Conservation (phyloP, 1,140 invertebrate species). For the Paralvinella palmiformis region DNA sequence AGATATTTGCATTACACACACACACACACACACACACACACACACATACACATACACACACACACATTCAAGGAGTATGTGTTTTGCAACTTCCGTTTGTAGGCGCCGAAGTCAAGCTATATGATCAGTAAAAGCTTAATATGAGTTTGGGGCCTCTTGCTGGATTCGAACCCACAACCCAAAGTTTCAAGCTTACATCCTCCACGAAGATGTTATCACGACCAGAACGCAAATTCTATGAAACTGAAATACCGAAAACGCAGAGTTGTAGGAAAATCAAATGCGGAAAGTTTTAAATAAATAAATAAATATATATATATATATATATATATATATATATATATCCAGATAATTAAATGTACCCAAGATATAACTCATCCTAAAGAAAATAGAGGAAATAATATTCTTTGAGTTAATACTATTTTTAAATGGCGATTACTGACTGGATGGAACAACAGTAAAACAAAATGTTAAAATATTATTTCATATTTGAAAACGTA, state of each 20-base stretch:
- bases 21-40: background rate
- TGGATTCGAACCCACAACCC: too few species aligned
- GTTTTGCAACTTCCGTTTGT: background rate
- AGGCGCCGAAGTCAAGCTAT: background rate
- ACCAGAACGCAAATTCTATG: too few species aligned
- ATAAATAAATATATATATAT: conserved; percentile 8
- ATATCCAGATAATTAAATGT: background rate
- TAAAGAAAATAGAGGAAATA: too few species aligned
- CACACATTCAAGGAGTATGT: background rate
- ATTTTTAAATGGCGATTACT: background rate
- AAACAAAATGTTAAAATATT: background rate
- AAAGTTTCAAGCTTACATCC: too few species aligned
- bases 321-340: conserved; percentile 9
- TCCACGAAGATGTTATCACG: too few species aligned
- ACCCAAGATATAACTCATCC: background rate
- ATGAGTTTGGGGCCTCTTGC: too few species aligned
- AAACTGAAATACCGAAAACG: too few species aligned
- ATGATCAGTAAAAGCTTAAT: background rate
- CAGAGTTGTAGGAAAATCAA: too few species aligned
- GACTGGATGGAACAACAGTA: background rate
- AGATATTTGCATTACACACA: too few species aligned
- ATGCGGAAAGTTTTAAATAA: background rate
- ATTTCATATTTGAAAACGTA: too few species aligned
- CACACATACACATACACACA: background rate
- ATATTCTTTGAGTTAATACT: background rate